Percentiles rank a stretch among this genome's conserved stretches.
These are phyloP conservation scores for Agriopis marginaria DNA, from an alignment of 2,888 invertebrate species.

Conservation along the genomic window DNA sequence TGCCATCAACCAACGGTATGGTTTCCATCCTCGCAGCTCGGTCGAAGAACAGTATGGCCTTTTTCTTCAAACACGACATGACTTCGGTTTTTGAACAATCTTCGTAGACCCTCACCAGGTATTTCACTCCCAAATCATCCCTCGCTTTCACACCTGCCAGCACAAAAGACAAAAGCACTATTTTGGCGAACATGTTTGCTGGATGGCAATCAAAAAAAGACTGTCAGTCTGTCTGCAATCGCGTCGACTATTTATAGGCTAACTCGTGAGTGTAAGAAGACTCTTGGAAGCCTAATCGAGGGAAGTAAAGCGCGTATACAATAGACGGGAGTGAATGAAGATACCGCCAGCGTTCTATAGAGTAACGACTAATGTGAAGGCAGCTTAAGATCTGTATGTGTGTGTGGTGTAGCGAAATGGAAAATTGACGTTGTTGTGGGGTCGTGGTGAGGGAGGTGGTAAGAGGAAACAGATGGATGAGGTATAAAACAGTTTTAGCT, in stretches of 20 bases:
- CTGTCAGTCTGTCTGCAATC: slow-evolving; percentile 74
- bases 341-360: slow-evolving; percentile 40
- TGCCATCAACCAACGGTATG: slow-evolving; percentile 86
- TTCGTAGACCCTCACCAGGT: slow-evolving; percentile 90
- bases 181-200: slow-evolving; percentile 58
- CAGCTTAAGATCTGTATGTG: slow-evolving; percentile 44
- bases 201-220: slow-evolving; percentile 82
- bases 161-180: slow-evolving; percentile 61
- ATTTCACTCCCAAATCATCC: slow-evolving; percentile 87
- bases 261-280: slow-evolving; percentile 39
- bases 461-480: slow-evolving; percentile 31
- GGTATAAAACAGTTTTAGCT: slow-evolving; percentile 16
- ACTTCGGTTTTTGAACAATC: slow-evolving; percentile 91
- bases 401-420: slow-evolving; percentile 63
- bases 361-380: slow-evolving; percentile 29
- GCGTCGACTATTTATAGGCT: slow-evolving; percentile 78
- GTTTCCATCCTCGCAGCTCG: slow-evolving; percentile 90
- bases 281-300: slow-evolving; percentile 62
- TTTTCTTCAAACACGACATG: slow-evolving; percentile 92
- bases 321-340: slow-evolving; percentile 39
- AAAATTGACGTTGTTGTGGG: slow-evolving; percentile 60
- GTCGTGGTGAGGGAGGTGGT: slow-evolving; percentile 45
- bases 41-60: slow-evolving; percentile 92
- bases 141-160: slow-evolving; percentile 57
- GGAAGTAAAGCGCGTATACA: slow-evolving; percentile 51